Percentiles rank a stretch among this genome's conserved stretches.
Evolutionary conservation across 1,140 invertebrate species (phyloP).

Genomic region (Armadillidium nasatum): DNA sequence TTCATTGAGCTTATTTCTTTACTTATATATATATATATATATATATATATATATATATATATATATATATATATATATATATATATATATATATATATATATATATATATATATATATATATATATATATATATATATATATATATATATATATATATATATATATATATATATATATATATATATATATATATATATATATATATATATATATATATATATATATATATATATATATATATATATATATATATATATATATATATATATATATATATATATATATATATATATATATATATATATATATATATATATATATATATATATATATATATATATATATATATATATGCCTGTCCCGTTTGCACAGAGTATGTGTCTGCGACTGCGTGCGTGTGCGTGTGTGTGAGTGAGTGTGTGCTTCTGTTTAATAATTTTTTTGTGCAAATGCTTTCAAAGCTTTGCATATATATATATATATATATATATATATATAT

Average conservation of each 20-base stretch:
- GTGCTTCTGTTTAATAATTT: too few species aligned
- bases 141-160: not conserved
- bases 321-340: not conserved
- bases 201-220: too few species aligned
- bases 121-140: constrained; percentile 18
- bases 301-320: not conserved
- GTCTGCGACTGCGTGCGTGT: too few species aligned
- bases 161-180: not conserved
- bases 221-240: too few species aligned
- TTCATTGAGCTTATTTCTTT: too few species aligned
- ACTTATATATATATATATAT: not conserved
- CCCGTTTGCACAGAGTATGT: too few species aligned
- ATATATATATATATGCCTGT: too few species aligned
- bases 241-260: constrained; percentile 14
- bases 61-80: too few species aligned
- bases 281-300: constrained; percentile 18
- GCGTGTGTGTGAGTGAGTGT: too few species aligned
- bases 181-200: too few species aligned
- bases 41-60: too few species aligned
- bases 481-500: not conserved
- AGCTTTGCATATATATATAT: not conserved
- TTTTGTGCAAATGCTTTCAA: not conserved
- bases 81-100: constrained; percentile 14
- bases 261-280: constrained; percentile 20
- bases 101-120: constrained; percentile 20